A percentile compares a stretch with the other conserved stretches of the same genome.
Conservation (phyloP, 2,797 vertebrate species). For the Remorina albescens region DNA sequence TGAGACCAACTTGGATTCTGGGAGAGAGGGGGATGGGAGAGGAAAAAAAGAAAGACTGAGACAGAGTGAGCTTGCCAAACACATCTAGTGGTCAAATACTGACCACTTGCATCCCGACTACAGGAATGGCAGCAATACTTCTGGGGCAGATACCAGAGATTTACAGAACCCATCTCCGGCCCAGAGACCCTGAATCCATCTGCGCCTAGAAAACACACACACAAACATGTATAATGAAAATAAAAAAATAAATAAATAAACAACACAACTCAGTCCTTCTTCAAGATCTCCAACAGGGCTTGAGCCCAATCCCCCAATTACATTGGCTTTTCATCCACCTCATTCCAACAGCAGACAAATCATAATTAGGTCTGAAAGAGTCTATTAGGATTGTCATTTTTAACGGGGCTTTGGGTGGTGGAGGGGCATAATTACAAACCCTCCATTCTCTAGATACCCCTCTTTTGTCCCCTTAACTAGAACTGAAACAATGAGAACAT, state of each 20-base stretch:
- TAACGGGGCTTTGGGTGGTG: constrained; percentile 69
- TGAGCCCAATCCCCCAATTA: constrained; percentile 78
- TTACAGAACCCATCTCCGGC: constrained; percentile 30
- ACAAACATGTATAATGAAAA: neutral
- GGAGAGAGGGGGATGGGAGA: constrained; percentile 7
- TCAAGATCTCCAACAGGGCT: constrained; percentile 62
- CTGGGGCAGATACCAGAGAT: constrained; percentile 20
- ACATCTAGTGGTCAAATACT: constrained; percentile 11
- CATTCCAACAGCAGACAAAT: constrained; percentile 81
- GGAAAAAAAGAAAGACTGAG: constrained; percentile 12
- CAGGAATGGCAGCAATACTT: constrained; percentile 7
- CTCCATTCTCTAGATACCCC: constrained; percentile 68
- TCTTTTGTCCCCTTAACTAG: constrained; percentile 75
- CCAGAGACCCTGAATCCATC: constrained; percentile 36
- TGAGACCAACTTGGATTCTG: constrained; percentile 16
- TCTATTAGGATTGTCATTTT: constrained; percentile 85
- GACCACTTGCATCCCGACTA: constrained; percentile 36
- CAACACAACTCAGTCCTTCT: constrained; percentile 57
- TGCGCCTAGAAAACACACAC: constrained; percentile 17
- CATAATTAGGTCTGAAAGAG: constrained; percentile 85
- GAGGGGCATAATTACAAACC: constrained; percentile 78
- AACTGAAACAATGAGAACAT: constrained; percentile 78
- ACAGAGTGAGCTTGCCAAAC: constrained; percentile 19
- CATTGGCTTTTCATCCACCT: constrained; percentile 78
- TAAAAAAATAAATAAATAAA: constrained; percentile 21